phyloP scores from a whole-genome alignment of 2,888 invertebrate genomes.

The Serrognathus titanus region DNA sequence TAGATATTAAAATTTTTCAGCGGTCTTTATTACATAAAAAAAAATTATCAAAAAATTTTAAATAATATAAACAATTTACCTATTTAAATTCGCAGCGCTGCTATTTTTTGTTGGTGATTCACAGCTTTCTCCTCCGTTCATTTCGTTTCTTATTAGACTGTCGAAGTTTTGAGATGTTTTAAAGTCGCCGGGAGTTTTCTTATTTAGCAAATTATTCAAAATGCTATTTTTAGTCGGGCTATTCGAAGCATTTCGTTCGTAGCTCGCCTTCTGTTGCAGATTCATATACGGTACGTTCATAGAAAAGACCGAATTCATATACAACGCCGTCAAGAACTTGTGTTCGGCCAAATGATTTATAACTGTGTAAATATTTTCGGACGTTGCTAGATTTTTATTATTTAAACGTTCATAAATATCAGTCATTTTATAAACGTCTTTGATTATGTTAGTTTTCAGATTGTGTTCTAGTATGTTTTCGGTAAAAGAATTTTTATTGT shows the following conservation, averaged over 20 bases:
- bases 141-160: constrained; percentile 46
- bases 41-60: background rate
- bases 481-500: constrained; percentile 45
- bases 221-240: constrained; percentile 34
- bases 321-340: constrained; percentile 50
- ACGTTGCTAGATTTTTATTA: constrained; percentile 32
- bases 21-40: too few species aligned
- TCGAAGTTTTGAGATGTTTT: constrained; percentile 42
- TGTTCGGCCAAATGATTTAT: constrained; percentile 48
- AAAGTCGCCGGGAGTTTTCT: constrained; percentile 37
- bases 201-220: constrained; percentile 47
- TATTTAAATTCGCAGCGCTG: background rate
- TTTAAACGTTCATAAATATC: constrained; percentile 36
- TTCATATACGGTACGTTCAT: constrained; percentile 38
- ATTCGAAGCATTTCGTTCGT: constrained; percentile 15
- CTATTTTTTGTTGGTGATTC: constrained; percentile 9
- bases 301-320: constrained; percentile 46
- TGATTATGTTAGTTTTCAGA: constrained; percentile 36
- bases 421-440: constrained; percentile 37
- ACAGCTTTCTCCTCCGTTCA: constrained; percentile 27
- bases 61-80: background rate
- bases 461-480: constrained; percentile 34
- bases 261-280: constrained; percentile 21
- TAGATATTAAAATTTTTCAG: too few species aligned
- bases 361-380: constrained; percentile 45